A percentile compares a stretch with the other conserved stretches of the same genome.
Conservation (phyloP, 2,888 invertebrate species). For the Xestoiulus laeticollis region DNA sequence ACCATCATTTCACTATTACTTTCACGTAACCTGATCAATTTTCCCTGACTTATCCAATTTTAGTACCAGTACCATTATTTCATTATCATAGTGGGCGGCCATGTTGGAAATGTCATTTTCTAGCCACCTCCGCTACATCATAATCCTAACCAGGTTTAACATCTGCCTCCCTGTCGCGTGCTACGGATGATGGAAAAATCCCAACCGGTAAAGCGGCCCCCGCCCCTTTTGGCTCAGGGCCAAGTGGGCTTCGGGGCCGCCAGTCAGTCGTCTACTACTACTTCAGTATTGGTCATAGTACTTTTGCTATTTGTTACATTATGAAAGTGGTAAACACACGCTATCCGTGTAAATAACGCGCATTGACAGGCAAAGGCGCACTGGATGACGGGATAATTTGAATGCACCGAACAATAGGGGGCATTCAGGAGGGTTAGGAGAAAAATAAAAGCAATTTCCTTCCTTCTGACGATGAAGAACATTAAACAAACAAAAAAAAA, state of each 20-base stretch:
- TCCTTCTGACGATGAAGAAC: neutral
- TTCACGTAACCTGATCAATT: no score
- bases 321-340: neutral
- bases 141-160: neutral
- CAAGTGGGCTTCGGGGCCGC: neutral
- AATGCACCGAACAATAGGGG: neutral
- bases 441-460: constrained; percentile 6
- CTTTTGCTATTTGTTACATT: neutral
- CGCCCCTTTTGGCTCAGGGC: neutral
- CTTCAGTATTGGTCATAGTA: neutral
- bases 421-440: neutral
- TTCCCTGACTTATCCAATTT: no score
- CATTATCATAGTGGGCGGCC: no score
- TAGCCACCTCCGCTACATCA: no score
- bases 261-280: neutral
- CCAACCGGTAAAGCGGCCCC: neutral
- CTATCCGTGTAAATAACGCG: neutral
- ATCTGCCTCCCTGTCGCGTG: neutral
- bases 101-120: no score
- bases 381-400: neutral
- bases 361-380: neutral
- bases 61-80: no score
- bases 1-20: no score
- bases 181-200: neutral
- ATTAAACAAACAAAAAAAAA: neutral